Evolutionary conservation across 2,113 vertebrate genomes (phyloP).

Genomic region (Forbesichthys papilliferus): DNA sequence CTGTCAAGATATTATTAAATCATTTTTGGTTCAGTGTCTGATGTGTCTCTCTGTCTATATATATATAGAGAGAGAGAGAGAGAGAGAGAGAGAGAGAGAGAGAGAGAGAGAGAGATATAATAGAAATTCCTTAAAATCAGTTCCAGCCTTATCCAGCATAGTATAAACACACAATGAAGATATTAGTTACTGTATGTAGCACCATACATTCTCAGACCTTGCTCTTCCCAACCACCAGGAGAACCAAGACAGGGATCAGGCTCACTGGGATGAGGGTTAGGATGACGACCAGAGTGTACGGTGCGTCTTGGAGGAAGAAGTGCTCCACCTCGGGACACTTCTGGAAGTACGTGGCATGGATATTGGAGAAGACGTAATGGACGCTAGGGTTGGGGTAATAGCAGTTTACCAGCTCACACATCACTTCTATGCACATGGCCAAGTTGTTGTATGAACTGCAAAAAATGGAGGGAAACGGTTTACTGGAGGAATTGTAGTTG

Average conservation of each 20-base stretch:
- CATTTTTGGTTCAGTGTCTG: too few species aligned
- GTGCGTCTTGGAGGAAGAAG: conserved; percentile 31
- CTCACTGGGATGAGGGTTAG: conserved; percentile 69
- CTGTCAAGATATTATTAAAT: too few species aligned
- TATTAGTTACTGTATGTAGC: too few species aligned
- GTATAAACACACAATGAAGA: background rate
- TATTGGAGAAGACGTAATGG: conserved; percentile 56
- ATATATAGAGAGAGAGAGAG: too few species aligned
- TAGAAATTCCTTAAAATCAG: too few species aligned
- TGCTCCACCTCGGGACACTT: conserved; percentile 41
- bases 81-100: too few species aligned
- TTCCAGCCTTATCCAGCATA: background rate
- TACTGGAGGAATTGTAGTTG: background rate
- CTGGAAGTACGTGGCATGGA: conserved; percentile 64
- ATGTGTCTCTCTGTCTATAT: too few species aligned
- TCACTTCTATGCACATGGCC: fast-evolving
- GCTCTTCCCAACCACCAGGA: conserved; percentile 60
- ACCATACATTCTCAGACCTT: conserved; percentile 36
- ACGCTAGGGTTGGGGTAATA: conserved; percentile 60
- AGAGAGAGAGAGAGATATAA: too few species aligned
- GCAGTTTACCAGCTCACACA: fast-evolving
- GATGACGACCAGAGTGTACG: conserved; percentile 47
- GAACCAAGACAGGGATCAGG: conserved; percentile 69
- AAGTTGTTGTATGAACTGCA: conserved; percentile 58
- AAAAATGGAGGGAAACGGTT: background rate